A percentile compares a stretch with the other conserved stretches of the same genome.
phyloP scores from a whole-genome alignment of 30 jellyfish, hydroid and myxozoan species.

The Cassiopea xamachana region DNA sequence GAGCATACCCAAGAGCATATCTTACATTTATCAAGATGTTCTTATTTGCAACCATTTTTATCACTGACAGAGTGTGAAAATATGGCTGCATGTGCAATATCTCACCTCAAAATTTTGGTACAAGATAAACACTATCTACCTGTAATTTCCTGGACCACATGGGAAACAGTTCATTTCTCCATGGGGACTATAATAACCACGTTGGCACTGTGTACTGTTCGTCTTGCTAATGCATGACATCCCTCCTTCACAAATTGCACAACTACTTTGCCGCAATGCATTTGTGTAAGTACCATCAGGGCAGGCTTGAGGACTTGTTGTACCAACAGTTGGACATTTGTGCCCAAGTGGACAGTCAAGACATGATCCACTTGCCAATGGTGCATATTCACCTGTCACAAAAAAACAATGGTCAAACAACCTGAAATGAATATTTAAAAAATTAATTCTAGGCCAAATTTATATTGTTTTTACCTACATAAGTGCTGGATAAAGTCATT shows the following conservation, averaged over 20 bases:
- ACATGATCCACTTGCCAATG: conserved; percentile 73
- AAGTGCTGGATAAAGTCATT: too few species aligned
- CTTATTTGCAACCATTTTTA: too few species aligned
- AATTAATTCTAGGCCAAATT: too few species aligned
- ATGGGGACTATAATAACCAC: conserved; percentile 85
- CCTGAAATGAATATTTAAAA: background rate
- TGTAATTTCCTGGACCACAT: conserved; percentile 87
- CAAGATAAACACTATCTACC: conserved; percentile 5
- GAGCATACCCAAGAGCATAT: too few species aligned
- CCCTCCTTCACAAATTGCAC: conserved; percentile 94
- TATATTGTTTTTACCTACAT: too few species aligned
- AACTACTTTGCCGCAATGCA: conserved; percentile 75
- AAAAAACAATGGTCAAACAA: background rate
- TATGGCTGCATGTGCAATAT: too few species aligned
- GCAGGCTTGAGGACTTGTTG: conserved; percentile 74
- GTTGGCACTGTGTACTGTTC: conserved; percentile 71
- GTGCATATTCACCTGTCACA: conserved; percentile 84
- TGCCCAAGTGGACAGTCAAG: conserved; percentile 88
- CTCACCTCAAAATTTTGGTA: too few species aligned
- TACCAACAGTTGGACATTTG: conserved; percentile 82
- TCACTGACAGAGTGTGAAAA: too few species aligned
- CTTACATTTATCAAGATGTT: too few species aligned
- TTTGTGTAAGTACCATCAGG: conserved; percentile 84
- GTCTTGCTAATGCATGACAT: conserved; percentile 78
- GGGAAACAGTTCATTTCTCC: conserved; percentile 78